Evolutionary conservation across 2,888 invertebrate species (phyloP).

Genomic region (Drosophila mimica): DNA sequence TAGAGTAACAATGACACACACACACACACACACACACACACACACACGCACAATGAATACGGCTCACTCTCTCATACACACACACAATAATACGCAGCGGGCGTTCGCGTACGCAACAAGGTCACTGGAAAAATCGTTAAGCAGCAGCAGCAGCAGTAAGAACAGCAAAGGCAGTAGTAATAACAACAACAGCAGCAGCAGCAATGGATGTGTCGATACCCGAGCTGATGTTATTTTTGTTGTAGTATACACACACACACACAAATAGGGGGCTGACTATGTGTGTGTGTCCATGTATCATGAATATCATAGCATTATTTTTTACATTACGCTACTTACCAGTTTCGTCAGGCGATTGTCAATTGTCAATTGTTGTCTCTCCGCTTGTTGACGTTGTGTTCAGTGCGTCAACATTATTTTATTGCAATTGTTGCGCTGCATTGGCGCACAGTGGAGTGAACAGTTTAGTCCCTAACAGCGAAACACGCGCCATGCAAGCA

Average conservation of each 20-base stretch:
- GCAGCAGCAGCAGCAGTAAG: constrained; percentile 57
- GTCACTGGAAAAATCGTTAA: constrained; percentile 85
- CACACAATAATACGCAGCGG: constrained; percentile 58
- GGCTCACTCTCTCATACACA: constrained; percentile 23
- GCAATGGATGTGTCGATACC: constrained; percentile 49
- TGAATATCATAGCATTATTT: constrained; percentile 19
- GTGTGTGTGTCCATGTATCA: constrained; percentile 17
- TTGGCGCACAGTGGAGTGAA: constrained; percentile 22
- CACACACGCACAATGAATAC: constrained; percentile 2
- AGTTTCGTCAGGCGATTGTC: constrained; percentile 19
- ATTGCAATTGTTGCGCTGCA: constrained; percentile 53
- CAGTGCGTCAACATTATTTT: constrained; percentile 49
- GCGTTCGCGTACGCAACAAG: constrained; percentile 83
- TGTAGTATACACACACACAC: constrained; percentile 42
- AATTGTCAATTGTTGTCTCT: constrained; percentile 26
- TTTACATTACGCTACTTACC: constrained; percentile 33
- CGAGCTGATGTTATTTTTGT: constrained; percentile 25
- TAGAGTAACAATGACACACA: constrained; percentile 43
- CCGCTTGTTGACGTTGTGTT: constrained; percentile 30
- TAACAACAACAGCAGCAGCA: constrained; percentile 23
- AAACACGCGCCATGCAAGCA: constrained; percentile 32
- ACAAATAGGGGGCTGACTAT: background rate
- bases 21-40: constrained; percentile 17
- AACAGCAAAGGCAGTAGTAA: constrained; percentile 41
- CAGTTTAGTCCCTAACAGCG: constrained; percentile 16